A percentile compares a stretch with the other conserved stretches of the same genome.
phyloP scores from a whole-genome alignment of 2,888 invertebrate species.

The Dryadula phaetusa region DNA sequence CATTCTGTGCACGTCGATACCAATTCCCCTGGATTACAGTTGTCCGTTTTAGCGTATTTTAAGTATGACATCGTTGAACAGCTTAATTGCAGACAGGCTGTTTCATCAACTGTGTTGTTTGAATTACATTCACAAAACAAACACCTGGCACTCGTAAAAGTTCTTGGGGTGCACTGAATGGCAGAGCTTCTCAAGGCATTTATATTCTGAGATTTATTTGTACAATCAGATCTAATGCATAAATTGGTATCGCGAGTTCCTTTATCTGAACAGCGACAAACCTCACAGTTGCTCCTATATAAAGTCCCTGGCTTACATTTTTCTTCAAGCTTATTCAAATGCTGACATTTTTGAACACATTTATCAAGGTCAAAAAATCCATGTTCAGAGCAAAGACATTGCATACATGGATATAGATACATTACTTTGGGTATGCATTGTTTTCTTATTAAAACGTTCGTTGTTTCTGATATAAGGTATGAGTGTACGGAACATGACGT shows the following conservation, averaged over 20 bases:
- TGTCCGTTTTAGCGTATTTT: constrained; percentile 51
- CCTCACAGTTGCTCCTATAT: constrained; percentile 65
- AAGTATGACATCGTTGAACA: constrained; percentile 58
- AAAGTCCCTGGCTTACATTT: constrained; percentile 64
- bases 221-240: constrained; percentile 59
- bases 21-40: constrained; percentile 66
- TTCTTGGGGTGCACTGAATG: constrained; percentile 57
- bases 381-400: constrained; percentile 68
- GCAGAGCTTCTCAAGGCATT: constrained; percentile 50
- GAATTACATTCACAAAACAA: constrained; percentile 67
- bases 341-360: constrained; percentile 67
- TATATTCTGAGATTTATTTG: constrained; percentile 47
- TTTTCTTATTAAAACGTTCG: constrained; percentile 48
- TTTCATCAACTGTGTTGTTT: constrained; percentile 60
- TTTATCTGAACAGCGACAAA: constrained; percentile 66
- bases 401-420: constrained; percentile 70
- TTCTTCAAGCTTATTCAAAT: constrained; percentile 14
- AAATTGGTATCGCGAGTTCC: constrained; percentile 56
- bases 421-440: constrained; percentile 73
- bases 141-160: constrained; percentile 65
- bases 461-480: constrained; percentile 41
- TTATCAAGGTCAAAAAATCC: constrained; percentile 64
- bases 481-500: constrained; percentile 59
- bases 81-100: constrained; percentile 63
- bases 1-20: constrained; percentile 70